Evolutionary conservation across 2,113 vertebrate species (phyloP).

Genomic region (Phalacrocorax pelagicus): DNA sequence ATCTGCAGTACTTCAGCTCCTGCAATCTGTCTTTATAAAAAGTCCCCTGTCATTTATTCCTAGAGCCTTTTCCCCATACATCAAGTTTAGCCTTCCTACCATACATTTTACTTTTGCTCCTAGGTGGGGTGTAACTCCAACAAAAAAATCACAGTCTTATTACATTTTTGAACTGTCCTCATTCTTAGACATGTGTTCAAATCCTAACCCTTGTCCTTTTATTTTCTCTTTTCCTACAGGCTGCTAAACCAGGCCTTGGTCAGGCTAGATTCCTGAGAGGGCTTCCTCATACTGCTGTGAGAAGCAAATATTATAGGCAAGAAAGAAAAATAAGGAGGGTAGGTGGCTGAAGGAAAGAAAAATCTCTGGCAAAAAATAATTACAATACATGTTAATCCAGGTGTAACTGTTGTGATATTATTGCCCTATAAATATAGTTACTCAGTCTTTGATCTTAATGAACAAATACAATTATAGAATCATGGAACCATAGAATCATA

Average conservation of each 20-base stretch:
- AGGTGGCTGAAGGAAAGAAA: background rate
- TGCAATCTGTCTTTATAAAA: background rate
- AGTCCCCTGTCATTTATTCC: background rate
- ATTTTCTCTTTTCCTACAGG: background rate
- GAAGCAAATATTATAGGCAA: background rate
- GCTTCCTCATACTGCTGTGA: background rate
- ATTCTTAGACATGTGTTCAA: background rate
- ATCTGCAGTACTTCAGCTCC: background rate
- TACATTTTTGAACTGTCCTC: background rate
- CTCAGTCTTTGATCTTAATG: background rate
- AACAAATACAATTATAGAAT: background rate
- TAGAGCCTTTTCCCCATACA: background rate
- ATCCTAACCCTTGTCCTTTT: background rate
- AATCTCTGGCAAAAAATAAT: background rate
- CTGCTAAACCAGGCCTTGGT: background rate
- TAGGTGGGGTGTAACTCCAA: background rate
- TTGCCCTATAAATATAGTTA: background rate
- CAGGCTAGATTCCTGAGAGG: background rate
- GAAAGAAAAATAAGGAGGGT: background rate
- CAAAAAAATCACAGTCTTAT: background rate
- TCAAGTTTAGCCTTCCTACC: background rate
- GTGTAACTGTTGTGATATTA: background rate
- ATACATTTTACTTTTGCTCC: background rate
- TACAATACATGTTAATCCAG: background rate
- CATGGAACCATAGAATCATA: too few relatives aligned